Evolutionary conservation across 2,113 vertebrate genomes (phyloP).

Genomic region (Urocitellus parryii): DNA sequence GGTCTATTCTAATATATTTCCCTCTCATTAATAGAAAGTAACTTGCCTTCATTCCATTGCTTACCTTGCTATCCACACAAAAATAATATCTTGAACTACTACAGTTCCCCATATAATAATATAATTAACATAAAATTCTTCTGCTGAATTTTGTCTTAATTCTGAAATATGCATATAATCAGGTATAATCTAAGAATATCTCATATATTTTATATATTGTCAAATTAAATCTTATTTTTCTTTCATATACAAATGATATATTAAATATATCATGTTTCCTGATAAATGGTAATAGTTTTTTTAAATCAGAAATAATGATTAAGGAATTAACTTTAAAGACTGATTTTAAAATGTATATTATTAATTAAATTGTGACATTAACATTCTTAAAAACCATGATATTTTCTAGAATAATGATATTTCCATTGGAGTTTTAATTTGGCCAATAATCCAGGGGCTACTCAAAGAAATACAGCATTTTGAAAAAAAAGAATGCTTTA

Average conservation of each 20-base stretch:
- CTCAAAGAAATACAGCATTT: neutral
- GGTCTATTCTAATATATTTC: neutral
- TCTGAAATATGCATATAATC: neutral
- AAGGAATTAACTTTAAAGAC: neutral
- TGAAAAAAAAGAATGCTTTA: neutral
- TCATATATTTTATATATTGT: neutral
- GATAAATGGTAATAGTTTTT: neutral
- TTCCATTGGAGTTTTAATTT: neutral
- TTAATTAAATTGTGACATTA: neutral
- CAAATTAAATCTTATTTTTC: neutral
- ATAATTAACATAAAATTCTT: neutral
- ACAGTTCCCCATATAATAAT: neutral
- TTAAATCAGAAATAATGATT: neutral
- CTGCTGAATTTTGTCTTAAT: neutral
- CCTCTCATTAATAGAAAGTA: neutral
- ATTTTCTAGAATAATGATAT: neutral
- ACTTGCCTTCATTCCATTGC: neutral
- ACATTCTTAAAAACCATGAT: neutral
- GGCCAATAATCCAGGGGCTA: neutral
- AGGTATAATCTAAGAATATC: neutral
- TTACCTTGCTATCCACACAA: neutral
- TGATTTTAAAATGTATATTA: neutral
- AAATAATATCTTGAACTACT: neutral
- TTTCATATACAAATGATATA: constrained; percentile 1
- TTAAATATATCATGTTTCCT: neutral